These are phyloP conservation scores for Thereva nobilitata DNA, from an alignment of 2,888 invertebrate species.

Conservation along the genomic window DNA sequence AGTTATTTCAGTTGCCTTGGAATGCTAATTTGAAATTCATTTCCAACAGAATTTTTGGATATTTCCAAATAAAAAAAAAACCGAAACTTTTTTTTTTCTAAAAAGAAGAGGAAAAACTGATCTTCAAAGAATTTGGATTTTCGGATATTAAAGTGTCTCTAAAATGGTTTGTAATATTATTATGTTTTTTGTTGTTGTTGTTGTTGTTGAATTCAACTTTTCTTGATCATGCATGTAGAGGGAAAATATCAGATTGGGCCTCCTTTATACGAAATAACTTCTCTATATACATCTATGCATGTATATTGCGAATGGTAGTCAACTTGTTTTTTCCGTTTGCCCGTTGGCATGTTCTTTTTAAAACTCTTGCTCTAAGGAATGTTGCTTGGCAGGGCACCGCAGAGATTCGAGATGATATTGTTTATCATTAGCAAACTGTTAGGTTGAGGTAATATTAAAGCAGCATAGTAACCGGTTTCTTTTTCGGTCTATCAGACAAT, in stretches of 20 bases:
- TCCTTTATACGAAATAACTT: too few species aligned
- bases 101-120: too few species aligned
- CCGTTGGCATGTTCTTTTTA: constrained; percentile 13
- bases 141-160: too few species aligned
- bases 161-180: too few species aligned
- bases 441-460: constrained; percentile 24
- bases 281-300: neutral
- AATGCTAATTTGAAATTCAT: constrained; percentile 18
- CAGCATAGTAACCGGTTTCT: constrained; percentile 31
- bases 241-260: too few species aligned
- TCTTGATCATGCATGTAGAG: too few species aligned
- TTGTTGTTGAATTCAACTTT: too few species aligned
- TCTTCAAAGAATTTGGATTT: too few species aligned
- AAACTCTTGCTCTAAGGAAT: constrained; percentile 24
- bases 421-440: constrained; percentile 35
- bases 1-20: constrained; percentile 4
- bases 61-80: neutral
- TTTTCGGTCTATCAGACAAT: neutral
- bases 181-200: too few species aligned
- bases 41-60: constrained; percentile 6
- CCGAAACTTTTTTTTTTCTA: too few species aligned
- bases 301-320: constrained; percentile 21
- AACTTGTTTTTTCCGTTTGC: constrained; percentile 12
- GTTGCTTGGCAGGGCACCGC: constrained; percentile 29
- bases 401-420: constrained; percentile 32